phyloP scores from a whole-genome alignment of 2,797 vertebrate species.

The Phrynocephalus forsythii region DNA sequence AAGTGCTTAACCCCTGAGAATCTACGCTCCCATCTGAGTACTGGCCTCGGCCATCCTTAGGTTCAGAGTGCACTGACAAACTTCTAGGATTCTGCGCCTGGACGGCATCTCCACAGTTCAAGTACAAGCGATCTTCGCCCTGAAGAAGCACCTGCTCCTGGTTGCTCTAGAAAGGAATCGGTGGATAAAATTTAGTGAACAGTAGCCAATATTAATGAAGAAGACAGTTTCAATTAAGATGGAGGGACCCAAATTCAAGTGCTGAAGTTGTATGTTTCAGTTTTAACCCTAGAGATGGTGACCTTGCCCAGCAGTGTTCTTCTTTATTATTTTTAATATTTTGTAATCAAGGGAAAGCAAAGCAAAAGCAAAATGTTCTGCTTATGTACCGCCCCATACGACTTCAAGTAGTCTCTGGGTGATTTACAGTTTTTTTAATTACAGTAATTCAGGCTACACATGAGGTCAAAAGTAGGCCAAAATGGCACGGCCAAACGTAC shows the following conservation, averaged over 20 bases:
- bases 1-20: slow-evolving; percentile 99
- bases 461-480: too few species aligned
- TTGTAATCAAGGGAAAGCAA: too few species aligned
- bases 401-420: too few species aligned
- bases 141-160: slow-evolving; percentile 98
- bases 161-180: slow-evolving; percentile 86
- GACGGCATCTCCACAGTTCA: slow-evolving; percentile 93
- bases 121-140: slow-evolving; percentile 95
- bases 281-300: not conserved
- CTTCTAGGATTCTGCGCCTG: slow-evolving; percentile 86
- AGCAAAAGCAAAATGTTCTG: too few species aligned
- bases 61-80: slow-evolving; percentile 74
- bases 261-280: not conserved
- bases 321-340: too few species aligned
- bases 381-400: too few species aligned
- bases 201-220: slow-evolving; percentile 17
- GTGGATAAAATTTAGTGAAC: slow-evolving; percentile 11
- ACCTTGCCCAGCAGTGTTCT: not conserved
- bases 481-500: not conserved
- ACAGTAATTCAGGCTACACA: too few species aligned
- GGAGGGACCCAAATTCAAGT: not conserved
- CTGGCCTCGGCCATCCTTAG: slow-evolving; percentile 74
- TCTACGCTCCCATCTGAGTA: slow-evolving; percentile 82
- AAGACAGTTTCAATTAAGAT: not conserved
- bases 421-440: too few species aligned